phyloP scores from a whole-genome alignment of 2,113 vertebrate genomes.

The Thamnophis sirtalis region DNA sequence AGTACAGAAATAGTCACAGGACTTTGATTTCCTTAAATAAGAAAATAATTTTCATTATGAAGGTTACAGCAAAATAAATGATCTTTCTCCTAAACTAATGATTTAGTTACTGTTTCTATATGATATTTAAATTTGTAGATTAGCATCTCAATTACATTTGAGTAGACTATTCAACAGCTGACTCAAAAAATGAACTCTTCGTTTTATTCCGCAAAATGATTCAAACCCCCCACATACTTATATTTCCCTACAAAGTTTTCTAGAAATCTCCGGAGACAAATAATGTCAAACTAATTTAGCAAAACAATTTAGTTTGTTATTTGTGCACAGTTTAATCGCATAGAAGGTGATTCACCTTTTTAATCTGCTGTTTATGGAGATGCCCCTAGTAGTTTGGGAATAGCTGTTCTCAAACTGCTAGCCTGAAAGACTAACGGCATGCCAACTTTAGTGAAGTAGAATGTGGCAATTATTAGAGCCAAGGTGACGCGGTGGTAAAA shows the following conservation, averaged over 20 bases:
- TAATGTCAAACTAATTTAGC: slow-evolving; percentile 11
- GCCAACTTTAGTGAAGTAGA: not conserved
- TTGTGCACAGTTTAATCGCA: not conserved
- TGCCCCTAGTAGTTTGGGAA: not conserved
- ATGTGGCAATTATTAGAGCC: not conserved
- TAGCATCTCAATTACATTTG: slow-evolving; percentile 47
- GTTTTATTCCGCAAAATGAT: slow-evolving; percentile 17
- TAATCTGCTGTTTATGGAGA: not conserved
- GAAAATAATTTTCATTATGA: slow-evolving; percentile 66
- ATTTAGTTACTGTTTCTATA: slow-evolving; percentile 25
- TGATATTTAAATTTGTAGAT: slow-evolving; percentile 47
- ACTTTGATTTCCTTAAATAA: slow-evolving; percentile 59
- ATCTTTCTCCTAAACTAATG: slow-evolving; percentile 54
- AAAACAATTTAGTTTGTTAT: slow-evolving; percentile 2
- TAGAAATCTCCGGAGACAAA: not conserved
- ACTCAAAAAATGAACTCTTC: slow-evolving; percentile 18
- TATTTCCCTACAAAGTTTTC: not conserved
- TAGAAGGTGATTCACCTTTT: not conserved
- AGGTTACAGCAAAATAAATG: slow-evolving; percentile 58
- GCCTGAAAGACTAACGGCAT: not conserved
- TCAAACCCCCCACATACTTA: not conserved
- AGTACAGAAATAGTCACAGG: slow-evolving; percentile 51
- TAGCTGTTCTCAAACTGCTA: not conserved
- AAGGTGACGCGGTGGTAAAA: too few species aligned
- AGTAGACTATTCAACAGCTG: slow-evolving; percentile 10